phyloP scores from a whole-genome alignment of 2,797 vertebrate genomes.

The Neosilurus hyrtlii region DNA sequence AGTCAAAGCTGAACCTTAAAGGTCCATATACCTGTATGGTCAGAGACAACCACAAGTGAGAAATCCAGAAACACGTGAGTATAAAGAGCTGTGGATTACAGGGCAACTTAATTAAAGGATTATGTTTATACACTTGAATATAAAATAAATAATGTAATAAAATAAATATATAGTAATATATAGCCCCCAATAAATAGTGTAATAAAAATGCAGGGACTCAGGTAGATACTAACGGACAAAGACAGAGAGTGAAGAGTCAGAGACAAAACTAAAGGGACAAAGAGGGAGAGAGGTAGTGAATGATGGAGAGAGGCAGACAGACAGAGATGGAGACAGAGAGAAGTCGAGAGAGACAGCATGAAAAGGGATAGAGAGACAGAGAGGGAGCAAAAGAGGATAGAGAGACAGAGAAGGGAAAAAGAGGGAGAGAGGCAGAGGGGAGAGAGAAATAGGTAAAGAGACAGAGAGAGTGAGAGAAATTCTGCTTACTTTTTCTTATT shows the following conservation, averaged over 20 bases:
- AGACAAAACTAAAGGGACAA: too few relatives aligned
- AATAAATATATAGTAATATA: too few relatives aligned
- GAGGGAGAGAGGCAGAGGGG: too few relatives aligned
- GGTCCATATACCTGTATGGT: neutral
- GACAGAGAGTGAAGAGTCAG: too few relatives aligned
- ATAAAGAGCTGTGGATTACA: neutral
- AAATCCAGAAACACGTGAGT: neutral
- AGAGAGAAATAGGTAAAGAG: too few relatives aligned
- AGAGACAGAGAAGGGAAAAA: too few relatives aligned
- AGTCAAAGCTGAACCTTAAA: neutral
- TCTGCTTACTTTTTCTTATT: neutral
- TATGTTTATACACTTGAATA: neutral
- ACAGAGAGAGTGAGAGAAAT: neutral
- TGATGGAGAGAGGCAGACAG: neutral
- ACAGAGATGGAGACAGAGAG: neutral
- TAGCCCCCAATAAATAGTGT: too few relatives aligned
- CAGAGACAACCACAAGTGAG: neutral
- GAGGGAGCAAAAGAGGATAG: too few relatives aligned
- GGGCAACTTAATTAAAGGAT: neutral
- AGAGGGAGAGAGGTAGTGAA: too few relatives aligned
- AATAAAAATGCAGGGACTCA: neutral
- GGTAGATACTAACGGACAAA: neutral
- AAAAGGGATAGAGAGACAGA: too few relatives aligned
- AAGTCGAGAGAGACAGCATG: too few relatives aligned
- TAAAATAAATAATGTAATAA: too few relatives aligned